Evolutionary conservation across 2,113 vertebrate species (phyloP), one percentile per base, ranked within the genome.

Genomic region (Axis porcinus): DNA sequence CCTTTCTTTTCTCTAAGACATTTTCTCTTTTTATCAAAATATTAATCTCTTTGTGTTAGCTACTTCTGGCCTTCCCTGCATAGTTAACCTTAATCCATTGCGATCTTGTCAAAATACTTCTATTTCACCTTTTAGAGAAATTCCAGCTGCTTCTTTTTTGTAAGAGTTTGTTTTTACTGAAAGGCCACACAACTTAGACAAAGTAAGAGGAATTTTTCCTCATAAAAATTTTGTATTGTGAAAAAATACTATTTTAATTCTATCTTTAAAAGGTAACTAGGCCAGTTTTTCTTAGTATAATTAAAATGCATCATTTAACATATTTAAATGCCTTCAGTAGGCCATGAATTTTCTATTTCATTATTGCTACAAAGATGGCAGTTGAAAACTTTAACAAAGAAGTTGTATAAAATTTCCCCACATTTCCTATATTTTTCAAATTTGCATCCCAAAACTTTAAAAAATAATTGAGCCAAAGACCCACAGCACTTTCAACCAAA

Each of bases 101-200:
- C 4, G 36, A 33, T 54, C 85, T 94, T 97, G 87, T 97, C 92
- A 95, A 97, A 98, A 96, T 96, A 95, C 23, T 84, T 96, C 64
- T 94, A 40, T 87, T 97, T 92, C 93, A 97, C 79, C 87, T 92
- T 96, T 76, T 33, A 95, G 90, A 97, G 86, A 50, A 92, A 43
- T 96, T 76, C 57, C 96, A 96, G 67, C 82, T 97, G 87, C 67
- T 94, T 57, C n/a, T 90, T 67, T 64, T 58, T 50, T 76, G 21
- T 91, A 52, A 57, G 43, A 70, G 8, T 62, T 97, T 43, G n/a
- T 23, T 93, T 87, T 83, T 85, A 74, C 15, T 91, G 5, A 67
- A 95, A 82, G 7, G 93, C 0, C 14, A 54, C 67, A 14, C 14
- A 86, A 45, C 62, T 96, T 78, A 76, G 43, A 60, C 3, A 64